These are phyloP conservation scores for Fistularia commersonii DNA, from an alignment of 2,797 vertebrate genomes.

Conservation along the genomic window DNA sequence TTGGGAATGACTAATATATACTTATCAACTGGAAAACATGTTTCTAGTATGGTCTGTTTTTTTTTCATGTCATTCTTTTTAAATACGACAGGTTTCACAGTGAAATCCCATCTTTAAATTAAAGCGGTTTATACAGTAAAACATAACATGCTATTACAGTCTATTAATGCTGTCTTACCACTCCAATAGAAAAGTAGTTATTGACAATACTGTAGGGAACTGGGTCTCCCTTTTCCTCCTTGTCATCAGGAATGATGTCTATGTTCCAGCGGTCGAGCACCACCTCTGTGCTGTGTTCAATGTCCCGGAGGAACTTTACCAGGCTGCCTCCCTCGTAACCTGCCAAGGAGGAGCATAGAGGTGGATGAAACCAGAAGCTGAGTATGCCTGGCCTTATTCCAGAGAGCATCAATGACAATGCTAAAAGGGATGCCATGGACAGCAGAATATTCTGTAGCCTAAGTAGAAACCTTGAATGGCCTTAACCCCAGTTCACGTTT, in stretches of 20 bases:
- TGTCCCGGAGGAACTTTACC: conserved; percentile 88
- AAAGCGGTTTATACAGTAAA: not conserved
- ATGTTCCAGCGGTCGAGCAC: conserved; percentile 93
- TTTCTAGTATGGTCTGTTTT: too few species aligned
- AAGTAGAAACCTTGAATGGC: too few species aligned
- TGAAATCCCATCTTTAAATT: too few species aligned
- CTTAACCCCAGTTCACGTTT: too few species aligned
- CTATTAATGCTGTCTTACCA: conserved; percentile 76
- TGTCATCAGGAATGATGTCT: conserved; percentile 84
- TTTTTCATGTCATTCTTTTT: too few species aligned
- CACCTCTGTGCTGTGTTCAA: conserved; percentile 88
- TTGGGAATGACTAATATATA: too few species aligned
- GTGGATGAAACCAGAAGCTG: not conserved
- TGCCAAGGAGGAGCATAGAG: conserved; percentile 37
- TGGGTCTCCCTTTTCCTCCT: conserved; percentile 86
- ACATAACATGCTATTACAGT: not conserved
- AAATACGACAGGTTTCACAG: too few species aligned
- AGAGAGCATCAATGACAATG: too few species aligned
- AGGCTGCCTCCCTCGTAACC: conserved; percentile 92
- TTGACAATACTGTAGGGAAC: conserved; percentile 92
- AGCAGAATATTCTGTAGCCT: too few species aligned
- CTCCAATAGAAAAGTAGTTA: conserved; percentile 97
- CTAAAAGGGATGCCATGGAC: too few species aligned
- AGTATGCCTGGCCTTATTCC: too few species aligned
- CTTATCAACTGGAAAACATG: too few species aligned